phyloP scores from a whole-genome alignment of 2,888 invertebrate genomes.

The Junonia oenone region DNA sequence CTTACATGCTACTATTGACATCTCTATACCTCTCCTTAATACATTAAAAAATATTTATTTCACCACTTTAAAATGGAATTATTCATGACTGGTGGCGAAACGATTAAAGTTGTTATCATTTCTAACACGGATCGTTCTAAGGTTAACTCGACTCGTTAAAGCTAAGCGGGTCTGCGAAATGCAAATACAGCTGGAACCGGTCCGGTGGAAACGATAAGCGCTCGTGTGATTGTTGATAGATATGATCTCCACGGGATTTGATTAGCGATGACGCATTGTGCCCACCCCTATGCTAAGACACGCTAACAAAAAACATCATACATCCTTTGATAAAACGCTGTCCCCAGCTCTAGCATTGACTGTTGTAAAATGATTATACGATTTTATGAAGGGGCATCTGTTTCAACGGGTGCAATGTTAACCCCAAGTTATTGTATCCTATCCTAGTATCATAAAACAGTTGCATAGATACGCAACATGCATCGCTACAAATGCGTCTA shows the following conservation, averaged over 20 bases:
- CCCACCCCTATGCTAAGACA: slow-evolving; percentile 20
- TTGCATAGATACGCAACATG: background rate
- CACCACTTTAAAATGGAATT: no score
- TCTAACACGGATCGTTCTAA: background rate
- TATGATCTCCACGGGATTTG: slow-evolving; percentile 28
- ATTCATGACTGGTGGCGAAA: no score
- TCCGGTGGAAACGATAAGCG: slow-evolving; percentile 38
- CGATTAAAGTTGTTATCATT: background rate
- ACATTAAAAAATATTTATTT: no score
- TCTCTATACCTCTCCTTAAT: no score
- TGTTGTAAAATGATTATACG: slow-evolving; percentile 22
- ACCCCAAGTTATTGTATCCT: slow-evolving; percentile 19
- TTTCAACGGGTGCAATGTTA: slow-evolving; percentile 16
- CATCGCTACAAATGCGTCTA: background rate
- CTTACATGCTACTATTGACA: no score
- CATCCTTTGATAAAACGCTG: slow-evolving; percentile 24
- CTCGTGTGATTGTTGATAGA: slow-evolving; percentile 32
- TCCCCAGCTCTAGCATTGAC: slow-evolving; percentile 22
- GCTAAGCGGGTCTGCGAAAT: slow-evolving; percentile 42
- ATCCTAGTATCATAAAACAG: background rate
- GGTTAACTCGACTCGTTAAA: slow-evolving; percentile 33
- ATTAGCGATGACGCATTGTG: slow-evolving; percentile 25
- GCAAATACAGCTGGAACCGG: slow-evolving; percentile 57
- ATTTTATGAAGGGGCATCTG: slow-evolving; percentile 28
- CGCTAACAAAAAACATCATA: slow-evolving; percentile 23